Evolutionary conservation across 2,888 invertebrate species (phyloP), one percentile per base, ranked within the genome.

Genomic region (Electrophaes corylata): DNA sequence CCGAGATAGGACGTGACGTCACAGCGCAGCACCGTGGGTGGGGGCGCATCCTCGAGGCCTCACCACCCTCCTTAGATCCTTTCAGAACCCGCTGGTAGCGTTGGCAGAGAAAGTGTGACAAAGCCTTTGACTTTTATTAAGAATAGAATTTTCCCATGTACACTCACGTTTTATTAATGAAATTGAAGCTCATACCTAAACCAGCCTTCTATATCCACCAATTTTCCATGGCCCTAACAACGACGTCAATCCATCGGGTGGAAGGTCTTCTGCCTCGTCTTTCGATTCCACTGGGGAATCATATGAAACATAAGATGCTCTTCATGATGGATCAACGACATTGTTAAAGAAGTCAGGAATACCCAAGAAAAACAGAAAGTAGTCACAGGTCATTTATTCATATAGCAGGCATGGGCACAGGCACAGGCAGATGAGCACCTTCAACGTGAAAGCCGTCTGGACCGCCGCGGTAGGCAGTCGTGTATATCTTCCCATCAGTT

Each of bases 1-100:
- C 90, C 90, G 86, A 91, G 91, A 91, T 91, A 91, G 90, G 91
- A 92, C 91, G 89, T 92, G 91, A 92, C 91, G 91, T 91, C 91
- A 91, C 90, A 84, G 84, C 83, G 81, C 81, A 76, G 76, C 77
- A 79, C 77, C 76, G 58, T 53, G 53, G 58, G 58, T 58, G 58
- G 58, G 58, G 58, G 81, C 86, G 83, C 86, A 84, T 86, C 85
- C 88, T 88, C 88, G 88, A 87, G 81, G 85, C 88, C 87, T 86
- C 81, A 80, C 90, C 91, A 89, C 90, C 91, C 91, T 89, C 90
- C 88, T 88, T 87, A 84, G 89, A 90, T 88, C 90, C 91, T 91
- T 91, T 91, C 86, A 88, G 90, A 90, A 87, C 85, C 84, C 82
- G 71, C 72, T 68, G 57, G 79, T 86, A 91, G 66, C 56, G 88